These are phyloP conservation scores for Sesia apiformis DNA, from an alignment of 2,888 invertebrate genomes.

Conservation along the genomic window DNA sequence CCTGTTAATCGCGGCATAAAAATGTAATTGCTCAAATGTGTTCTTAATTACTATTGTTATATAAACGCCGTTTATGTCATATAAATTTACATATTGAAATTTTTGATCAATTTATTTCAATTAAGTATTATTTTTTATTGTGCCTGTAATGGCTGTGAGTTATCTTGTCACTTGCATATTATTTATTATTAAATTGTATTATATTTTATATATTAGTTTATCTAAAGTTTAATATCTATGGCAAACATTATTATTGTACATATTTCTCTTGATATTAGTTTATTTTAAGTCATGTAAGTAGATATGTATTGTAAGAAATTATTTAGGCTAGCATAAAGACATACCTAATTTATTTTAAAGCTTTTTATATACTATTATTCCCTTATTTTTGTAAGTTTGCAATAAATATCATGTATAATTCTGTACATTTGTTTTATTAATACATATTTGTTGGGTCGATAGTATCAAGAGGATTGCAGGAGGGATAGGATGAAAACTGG, in stretches of 20 bases:
- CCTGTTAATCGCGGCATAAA: conserved; percentile 37
- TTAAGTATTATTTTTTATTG: no score
- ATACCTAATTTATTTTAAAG: neutral
- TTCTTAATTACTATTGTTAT: no score
- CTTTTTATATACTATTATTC: neutral
- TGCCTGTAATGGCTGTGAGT: conserved; percentile 22
- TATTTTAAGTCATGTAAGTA: neutral
- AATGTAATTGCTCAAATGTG: conserved; percentile 42
- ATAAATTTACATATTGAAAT: no score
- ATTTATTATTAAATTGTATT: neutral
- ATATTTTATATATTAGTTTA: neutral
- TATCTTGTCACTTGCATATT: conserved; percentile 2
- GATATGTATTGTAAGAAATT: neutral
- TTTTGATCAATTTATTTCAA: no score
- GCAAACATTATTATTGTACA: no score
- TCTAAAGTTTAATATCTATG: no score
- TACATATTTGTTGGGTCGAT: no score
- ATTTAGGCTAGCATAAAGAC: neutral
- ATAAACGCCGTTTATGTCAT: no score
- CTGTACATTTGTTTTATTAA: no score
- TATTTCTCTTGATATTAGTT: neutral
- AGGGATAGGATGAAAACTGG: no score
- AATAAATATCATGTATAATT: neutral
- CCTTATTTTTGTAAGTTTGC: neutral
- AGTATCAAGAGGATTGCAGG: no score